A percentile compares a stretch with the other conserved stretches of the same genome.
Evolutionary conservation across 2,113 vertebrate species (phyloP).

Genomic region (Siniperca knerii): DNA sequence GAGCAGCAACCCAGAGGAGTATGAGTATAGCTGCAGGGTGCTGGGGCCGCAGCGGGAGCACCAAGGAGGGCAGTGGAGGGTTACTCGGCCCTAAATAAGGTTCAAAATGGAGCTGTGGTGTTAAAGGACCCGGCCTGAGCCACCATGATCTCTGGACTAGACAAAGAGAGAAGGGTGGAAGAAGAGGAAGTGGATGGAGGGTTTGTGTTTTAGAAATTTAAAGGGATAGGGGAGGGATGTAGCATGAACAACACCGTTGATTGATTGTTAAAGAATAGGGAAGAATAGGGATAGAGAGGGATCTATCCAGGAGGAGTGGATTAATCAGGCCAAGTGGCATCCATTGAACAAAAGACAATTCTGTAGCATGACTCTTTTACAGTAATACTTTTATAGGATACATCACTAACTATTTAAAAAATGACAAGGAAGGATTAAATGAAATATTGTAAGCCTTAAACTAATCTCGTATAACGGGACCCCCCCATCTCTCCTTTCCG

Average conservation of each 20-base stretch:
- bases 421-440: slow-evolving; percentile 43
- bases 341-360: slow-evolving; percentile 59
- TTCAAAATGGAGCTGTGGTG: background rate
- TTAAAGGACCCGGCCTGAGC: slow-evolving; percentile 16
- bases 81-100: slow-evolving; percentile 80
- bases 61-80: slow-evolving; percentile 84
- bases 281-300: background rate
- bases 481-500: background rate
- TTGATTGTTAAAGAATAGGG: background rate
- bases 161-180: background rate
- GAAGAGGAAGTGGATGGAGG: background rate
- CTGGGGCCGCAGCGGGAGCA: slow-evolving; percentile 91
- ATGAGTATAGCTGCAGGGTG: slow-evolving; percentile 95
- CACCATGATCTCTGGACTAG: slow-evolving; percentile 63
- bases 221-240: background rate
- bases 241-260: background rate
- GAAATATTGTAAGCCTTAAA: slow-evolving; percentile 78
- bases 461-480: slow-evolving; percentile 54
- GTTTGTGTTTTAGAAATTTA: slow-evolving; percentile 18
- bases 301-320: slow-evolving; percentile 58
- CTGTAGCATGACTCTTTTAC: slow-evolving; percentile 81
- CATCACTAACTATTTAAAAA: slow-evolving; percentile 42
- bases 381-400: slow-evolving; percentile 72
- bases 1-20: slow-evolving; percentile 89
- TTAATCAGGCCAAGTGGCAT: slow-evolving; percentile 50